Base-by-base conservation (phyloP, 2,797 vertebrate genomes). In the Gallinago stenura region DNA sequence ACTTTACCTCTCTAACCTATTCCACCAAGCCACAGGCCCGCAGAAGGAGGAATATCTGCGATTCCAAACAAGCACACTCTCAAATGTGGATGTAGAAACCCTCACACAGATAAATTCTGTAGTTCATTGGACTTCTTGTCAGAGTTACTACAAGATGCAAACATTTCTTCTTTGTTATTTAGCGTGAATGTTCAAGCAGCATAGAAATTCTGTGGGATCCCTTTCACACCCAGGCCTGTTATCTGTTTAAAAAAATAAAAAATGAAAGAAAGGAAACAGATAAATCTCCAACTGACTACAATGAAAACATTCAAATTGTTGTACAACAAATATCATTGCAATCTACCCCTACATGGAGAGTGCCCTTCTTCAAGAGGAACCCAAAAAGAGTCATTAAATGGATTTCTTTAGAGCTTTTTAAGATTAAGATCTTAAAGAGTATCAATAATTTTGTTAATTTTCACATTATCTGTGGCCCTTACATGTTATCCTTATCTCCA, bases 141-240 rank as follows among this genome's bases (percentile, higher is more conserved):
- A 75, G 62, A 69, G 9, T 51, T 87, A 43, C 60, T 84, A 65
- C 20, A 69, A 62, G 73, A 53, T 15, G 31, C 45, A 92, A 71
- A 24, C 48, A 25, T 48, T 92, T 89, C 75, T 83, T 87, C 60
- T 72, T 88, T 48, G 41, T 45, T 78, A 16, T 50, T 37, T 35
- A 73, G 11, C 6, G 1, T 70, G 33, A 21, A 0, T 31, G 31
- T 46, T 98, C 94, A 99, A 83, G 98, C 98, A 81, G 97, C 94
- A 85, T 98, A 99, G 15, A 96, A 96, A 75, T 98, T 96, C 69
- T 98, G 97, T 81, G 98, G 98, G 83, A 98, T 98, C 84, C 99
- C 99, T 97, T 98, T 99, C 83, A 98, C 98, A 71, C 98, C 98
- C 10, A 99, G 97, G 75, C 98, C 98, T 45, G 98, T 98, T 83